Conservation (phyloP, 2,888 invertebrate species). For the Tiphia femorata region DNA sequence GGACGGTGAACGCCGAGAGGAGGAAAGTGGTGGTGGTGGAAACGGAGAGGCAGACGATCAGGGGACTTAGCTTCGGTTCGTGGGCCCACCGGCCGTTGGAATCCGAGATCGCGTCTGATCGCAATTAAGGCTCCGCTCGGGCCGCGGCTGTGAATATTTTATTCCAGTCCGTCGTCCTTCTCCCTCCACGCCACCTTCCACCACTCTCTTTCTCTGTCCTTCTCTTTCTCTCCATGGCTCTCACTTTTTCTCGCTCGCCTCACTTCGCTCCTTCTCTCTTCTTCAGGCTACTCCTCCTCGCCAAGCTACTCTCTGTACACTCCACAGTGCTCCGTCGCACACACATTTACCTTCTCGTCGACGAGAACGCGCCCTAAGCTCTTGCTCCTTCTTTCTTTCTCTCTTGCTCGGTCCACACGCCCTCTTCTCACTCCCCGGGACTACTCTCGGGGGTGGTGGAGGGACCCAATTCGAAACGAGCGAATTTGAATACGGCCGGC, state of each 20-base stretch:
- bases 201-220: slow-evolving; percentile 6
- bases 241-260: slow-evolving; percentile 10
- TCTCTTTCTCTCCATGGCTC: slow-evolving; percentile 8
- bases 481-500: slow-evolving; percentile 66
- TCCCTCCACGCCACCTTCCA: slow-evolving; percentile 13
- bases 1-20: background rate
- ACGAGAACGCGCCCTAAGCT: no score
- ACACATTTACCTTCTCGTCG: slow-evolving; percentile 15
- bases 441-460: slow-evolving; percentile 17
- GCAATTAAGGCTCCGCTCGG: slow-evolving; percentile 67
- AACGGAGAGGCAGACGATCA: slow-evolving; percentile 20
- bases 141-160: slow-evolving; percentile 67
- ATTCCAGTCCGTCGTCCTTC: slow-evolving; percentile 53
- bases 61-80: slow-evolving; percentile 48
- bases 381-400: slow-evolving; percentile 7
- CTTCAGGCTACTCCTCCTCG: slow-evolving; percentile 1
- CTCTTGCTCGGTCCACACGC: background rate
- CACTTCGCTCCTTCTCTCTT: slow-evolving; percentile 19
- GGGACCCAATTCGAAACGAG: slow-evolving; percentile 63
- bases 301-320: background rate
- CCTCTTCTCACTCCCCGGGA: background rate
- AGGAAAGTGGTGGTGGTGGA: slow-evolving; percentile 4
- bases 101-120: slow-evolving; percentile 69
- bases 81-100: slow-evolving; percentile 67
- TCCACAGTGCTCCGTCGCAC: slow-evolving; percentile 3